Evolutionary conservation across 2,888 invertebrate genomes (phyloP), one percentile per base, ranked within the genome.

Genomic region (Melinaea menophilus): DNA sequence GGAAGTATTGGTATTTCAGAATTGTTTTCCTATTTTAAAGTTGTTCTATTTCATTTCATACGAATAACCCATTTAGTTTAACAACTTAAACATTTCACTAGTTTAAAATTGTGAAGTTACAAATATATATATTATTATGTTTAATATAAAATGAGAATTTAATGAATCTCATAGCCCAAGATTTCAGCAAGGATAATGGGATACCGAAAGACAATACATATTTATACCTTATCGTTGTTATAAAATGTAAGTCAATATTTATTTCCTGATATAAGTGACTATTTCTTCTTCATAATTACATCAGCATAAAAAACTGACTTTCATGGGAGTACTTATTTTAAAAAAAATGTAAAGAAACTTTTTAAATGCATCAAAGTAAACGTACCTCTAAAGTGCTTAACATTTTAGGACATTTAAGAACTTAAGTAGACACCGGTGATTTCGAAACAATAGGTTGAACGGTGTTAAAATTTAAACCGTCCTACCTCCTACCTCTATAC

Each of bases 361-460:
- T 58, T 58, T n/a, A 31, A 51, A 46, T 47, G 33, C 22, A 4
- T n/a, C 45, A 33, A 33, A 58, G n/a, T 46, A 45, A 46, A 55
- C 35, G 54, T 45, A 59, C 37, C 45, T 45, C 33, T 59, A 34
- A 55, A 45, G 55, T 59, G 56, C 55, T 62, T 56, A 58, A 46
- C 58, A 58, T 63, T 59, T 59, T 55, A 33, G 55, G 51, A 58
- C 64, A 58, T 58, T 64, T 61, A 64, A 64, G 61, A 55, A 61
- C 64, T 64, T 64, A 48, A 61, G 64, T 61, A 61, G 61, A 58
- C 58, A 41, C 57, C 48, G 60, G 63, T 64, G 57, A 58, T 64
- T 63, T 54, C 54, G 60, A 57, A 60, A 63, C 60, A 63, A 63
- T 60, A 57, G 57, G 51, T 47, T 46, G 34, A 13, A 57, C 35